phyloP scores from a whole-genome alignment of 2,797 vertebrate species.

The Pygocentrus nattereri region DNA sequence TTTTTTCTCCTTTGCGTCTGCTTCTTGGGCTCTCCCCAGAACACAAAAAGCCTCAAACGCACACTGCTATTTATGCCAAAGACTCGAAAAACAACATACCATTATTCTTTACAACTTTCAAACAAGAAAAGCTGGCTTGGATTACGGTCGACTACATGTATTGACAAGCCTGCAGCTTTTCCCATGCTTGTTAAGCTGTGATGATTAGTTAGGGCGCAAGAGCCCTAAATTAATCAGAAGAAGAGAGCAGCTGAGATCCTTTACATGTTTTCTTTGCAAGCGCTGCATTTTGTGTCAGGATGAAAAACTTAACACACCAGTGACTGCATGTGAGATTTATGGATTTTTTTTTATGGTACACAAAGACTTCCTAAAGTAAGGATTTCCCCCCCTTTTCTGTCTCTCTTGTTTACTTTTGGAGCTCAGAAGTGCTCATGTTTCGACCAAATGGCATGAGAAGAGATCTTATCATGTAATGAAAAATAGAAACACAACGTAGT shows the following conservation, averaged over 20 bases:
- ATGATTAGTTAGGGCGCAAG: slow-evolving; percentile 55
- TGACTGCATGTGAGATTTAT: slow-evolving; percentile 16
- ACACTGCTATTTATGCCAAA: slow-evolving; percentile 67
- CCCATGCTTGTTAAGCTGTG: slow-evolving; percentile 21
- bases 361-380: background rate
- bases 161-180: slow-evolving; percentile 23
- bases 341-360: no score
- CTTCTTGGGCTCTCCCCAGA: slow-evolving; percentile 51
- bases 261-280: slow-evolving; percentile 27
- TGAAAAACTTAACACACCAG: slow-evolving; percentile 21
- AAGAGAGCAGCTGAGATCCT: slow-evolving; percentile 49
- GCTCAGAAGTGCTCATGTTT: background rate
- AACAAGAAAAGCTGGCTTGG: slow-evolving; percentile 55
- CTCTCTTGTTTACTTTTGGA: background rate
- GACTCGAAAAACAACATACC: slow-evolving; percentile 63
- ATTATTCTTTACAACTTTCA: slow-evolving; percentile 53
- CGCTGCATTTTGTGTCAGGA: background rate
- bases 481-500: no score
- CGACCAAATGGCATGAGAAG: background rate
- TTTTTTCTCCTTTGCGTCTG: slow-evolving; percentile 48
- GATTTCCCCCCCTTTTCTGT: background rate
- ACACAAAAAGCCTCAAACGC: slow-evolving; percentile 64
- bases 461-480: background rate
- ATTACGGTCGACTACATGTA: slow-evolving; percentile 57
- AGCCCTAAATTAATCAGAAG: slow-evolving; percentile 41